These are phyloP conservation scores for Norana najaformis DNA, from an alignment of 2,888 invertebrate species.

Conservation along the genomic window DNA sequence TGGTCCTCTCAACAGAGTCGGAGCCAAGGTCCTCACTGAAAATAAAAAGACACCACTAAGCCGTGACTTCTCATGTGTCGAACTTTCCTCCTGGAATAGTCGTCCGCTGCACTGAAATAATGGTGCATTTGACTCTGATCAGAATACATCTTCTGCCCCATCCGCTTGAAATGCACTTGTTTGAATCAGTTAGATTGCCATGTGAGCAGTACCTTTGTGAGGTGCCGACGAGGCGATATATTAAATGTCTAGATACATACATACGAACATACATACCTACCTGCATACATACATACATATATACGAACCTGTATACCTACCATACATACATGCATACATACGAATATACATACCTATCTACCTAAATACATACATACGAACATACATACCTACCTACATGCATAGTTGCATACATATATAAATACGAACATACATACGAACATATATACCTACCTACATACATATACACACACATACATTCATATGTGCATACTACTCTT, in stretches of 20 bases:
- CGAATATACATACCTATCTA: too few relatives aligned
- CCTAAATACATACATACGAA: too few relatives aligned
- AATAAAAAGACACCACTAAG: background rate
- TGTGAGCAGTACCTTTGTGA: too few relatives aligned
- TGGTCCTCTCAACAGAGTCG: conserved; percentile 14
- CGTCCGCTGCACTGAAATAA: too few relatives aligned
- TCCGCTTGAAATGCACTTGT: too few relatives aligned
- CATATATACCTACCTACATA: background rate
- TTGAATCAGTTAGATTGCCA: too few relatives aligned
- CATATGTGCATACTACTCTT: background rate
- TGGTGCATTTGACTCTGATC: background rate
- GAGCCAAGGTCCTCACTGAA: background rate
- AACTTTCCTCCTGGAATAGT: too few relatives aligned
- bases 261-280: background rate
- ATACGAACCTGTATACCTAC: background rate
- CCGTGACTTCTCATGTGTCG: too few relatives aligned
- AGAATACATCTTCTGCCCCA: background rate
- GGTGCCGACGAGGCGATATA: background rate
- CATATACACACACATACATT: background rate
- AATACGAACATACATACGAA: too few relatives aligned
- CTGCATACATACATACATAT: too few relatives aligned
- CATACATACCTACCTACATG: too few relatives aligned
- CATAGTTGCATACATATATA: too few relatives aligned
- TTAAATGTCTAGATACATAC: background rate
- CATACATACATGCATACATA: background rate